Base-by-base conservation (phyloP, 2,888 invertebrate species). In the Aphodius sticticus region DNA sequence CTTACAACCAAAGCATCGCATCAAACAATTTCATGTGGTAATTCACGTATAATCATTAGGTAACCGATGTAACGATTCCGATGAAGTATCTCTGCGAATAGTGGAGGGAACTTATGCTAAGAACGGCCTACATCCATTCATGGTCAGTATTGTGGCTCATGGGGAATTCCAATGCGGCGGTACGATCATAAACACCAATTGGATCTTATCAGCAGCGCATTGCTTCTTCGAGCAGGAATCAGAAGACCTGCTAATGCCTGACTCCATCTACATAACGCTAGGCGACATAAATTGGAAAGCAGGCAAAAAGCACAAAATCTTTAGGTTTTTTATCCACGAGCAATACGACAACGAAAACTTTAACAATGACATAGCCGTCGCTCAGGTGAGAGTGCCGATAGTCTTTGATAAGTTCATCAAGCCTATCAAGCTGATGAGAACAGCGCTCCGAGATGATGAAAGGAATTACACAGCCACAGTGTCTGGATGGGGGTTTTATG, bases 401-500 rank as follows among this genome's bases (percentile, higher is more conserved):
- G 26, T 16, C 16, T 70, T 70, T 15, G 70, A 70, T 70, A 16
- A 70, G 16, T 70, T 16, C 15, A 16, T 26, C 70, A 16, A 70
- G 26, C 70, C 70, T 5, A 12, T 70, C 15, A 12, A 12, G 26
- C 15, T 70, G 26, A 70, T 16, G 16, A 16, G 15, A 16, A 12
- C 9, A 15, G 14, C 70, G 2, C 9, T 70, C 9, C 9, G 9
- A 26, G 70, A 70, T 14, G 14, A 70, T 70, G 9, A 12, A 5
- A 16, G 15, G 26, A 70, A 70, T 70, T 26, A 16, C 26, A 16
- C 70, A 3, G 70, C 26, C 15, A 15, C 15, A 15, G 26, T 26
- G 9, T 16, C 70, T 5, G 70, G 70, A n/a, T 70, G 70, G 70
- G 70, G 70, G 15, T 70, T 70, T 70, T 70, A 70, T 15, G 70